Percentiles rank a stretch among this genome's conserved stretches.
Conservation (phyloP, 2,797 vertebrate species). For the Eurystomus glaucurus region DNA sequence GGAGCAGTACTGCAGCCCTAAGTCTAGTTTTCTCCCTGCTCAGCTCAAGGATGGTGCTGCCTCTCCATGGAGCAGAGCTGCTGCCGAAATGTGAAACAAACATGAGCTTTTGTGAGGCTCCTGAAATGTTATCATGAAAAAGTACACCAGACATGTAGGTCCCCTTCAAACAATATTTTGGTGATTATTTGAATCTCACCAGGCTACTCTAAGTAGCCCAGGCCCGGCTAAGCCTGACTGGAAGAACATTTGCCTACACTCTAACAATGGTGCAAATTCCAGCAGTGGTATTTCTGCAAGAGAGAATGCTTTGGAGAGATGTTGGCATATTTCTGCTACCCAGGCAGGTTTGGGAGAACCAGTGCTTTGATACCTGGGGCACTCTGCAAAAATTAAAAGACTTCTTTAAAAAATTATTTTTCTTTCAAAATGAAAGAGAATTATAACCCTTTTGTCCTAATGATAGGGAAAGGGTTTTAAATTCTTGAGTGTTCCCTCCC, state of each 20-base stretch:
- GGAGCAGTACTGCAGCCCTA: background rate
- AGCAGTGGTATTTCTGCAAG: background rate
- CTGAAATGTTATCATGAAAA: background rate
- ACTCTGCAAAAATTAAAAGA: conserved; percentile 67
- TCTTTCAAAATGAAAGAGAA: conserved; percentile 66
- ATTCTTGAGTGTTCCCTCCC: conserved; percentile 57
- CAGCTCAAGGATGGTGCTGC: background rate
- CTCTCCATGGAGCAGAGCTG: background rate
- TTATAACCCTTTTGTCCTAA: conserved; percentile 73
- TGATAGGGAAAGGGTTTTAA: conserved; percentile 70
- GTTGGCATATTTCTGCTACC: background rate
- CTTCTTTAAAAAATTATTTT: conserved; percentile 38
- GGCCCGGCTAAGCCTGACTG: background rate
- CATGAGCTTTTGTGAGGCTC: background rate
- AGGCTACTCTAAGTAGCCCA: background rate
- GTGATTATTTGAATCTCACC: background rate
- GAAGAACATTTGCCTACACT: background rate
- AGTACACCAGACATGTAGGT: fast-evolving
- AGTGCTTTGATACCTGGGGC: conserved; percentile 37
- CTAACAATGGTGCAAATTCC: background rate
- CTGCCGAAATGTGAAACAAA: background rate
- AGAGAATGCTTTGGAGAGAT: background rate
- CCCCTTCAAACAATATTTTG: background rate
- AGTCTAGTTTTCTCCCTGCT: background rate
- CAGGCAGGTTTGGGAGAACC: conserved; percentile 40